A percentile compares a stretch with the other conserved stretches of the same genome.
These are phyloP conservation scores for Ctenodactylus gundi DNA, from an alignment of 2,113 vertebrate genomes.

Conservation along the genomic window DNA sequence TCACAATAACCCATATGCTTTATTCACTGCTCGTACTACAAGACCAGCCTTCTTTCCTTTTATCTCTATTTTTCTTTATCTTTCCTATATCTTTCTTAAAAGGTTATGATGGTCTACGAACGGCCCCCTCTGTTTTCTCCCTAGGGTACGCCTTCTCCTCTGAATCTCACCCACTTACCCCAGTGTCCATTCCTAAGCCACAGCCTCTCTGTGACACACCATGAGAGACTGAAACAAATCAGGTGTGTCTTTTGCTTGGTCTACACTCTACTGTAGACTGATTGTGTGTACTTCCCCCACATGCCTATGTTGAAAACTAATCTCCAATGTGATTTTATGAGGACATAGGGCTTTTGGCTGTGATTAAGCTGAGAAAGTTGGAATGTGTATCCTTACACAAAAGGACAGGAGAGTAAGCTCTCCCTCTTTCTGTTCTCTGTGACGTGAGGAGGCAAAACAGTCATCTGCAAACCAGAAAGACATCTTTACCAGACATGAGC, in stretches of 20 bases:
- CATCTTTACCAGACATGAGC: neutral
- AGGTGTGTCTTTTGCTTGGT: neutral
- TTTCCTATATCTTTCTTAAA: neutral
- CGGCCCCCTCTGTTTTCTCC: too few relatives aligned
- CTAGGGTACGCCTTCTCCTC: too few relatives aligned
- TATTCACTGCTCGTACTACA: neutral
- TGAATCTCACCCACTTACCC: too few relatives aligned
- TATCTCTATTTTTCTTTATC: neutral
- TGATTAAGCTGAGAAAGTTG: neutral
- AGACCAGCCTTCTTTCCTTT: neutral
- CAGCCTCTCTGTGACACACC: neutral
- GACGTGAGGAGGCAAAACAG: neutral
- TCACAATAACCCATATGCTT: too few relatives aligned
- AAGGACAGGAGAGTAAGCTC: too few relatives aligned
- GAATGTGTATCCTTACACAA: neutral
- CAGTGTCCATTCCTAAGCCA: neutral
- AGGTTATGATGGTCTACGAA: neutral
- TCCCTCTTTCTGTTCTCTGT: neutral
- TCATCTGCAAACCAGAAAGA: neutral
- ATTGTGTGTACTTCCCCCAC: neutral
- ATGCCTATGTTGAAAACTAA: neutral
- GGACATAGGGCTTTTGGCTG: neutral
- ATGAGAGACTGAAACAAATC: neutral
- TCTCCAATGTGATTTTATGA: too few relatives aligned
- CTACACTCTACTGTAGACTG: neutral